These are phyloP conservation scores for Leptopilina myrica DNA, from an alignment of 2,888 invertebrate species.

Conservation along the genomic window DNA sequence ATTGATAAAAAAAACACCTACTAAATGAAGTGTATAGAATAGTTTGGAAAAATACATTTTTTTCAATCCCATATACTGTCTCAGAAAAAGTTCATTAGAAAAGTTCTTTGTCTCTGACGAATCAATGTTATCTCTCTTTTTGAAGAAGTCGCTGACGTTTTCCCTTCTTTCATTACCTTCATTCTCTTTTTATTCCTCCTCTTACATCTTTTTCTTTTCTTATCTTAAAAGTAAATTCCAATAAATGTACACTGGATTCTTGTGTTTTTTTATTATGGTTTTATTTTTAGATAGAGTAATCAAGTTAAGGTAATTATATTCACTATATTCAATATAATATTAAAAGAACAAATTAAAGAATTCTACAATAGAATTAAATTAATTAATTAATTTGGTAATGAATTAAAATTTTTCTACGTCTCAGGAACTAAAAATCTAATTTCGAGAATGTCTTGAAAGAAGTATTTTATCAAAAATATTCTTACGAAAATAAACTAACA, in stretches of 20 bases:
- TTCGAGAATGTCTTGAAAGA: no score
- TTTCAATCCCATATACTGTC: not conserved
- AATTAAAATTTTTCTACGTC: no score
- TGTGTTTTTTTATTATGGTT: not conserved
- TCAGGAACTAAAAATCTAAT: no score
- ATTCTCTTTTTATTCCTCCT: conserved; percentile 22
- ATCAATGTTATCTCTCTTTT: conserved; percentile 27
- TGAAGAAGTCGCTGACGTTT: not conserved
- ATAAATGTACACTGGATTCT: not conserved
- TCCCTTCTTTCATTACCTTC: conserved; percentile 52
- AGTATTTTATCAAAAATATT: no score
- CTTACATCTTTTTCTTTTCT: not conserved
- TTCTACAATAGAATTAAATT: no score
- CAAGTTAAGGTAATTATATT: not conserved
- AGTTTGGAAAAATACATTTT: not conserved
- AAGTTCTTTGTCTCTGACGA: conserved; percentile 24
- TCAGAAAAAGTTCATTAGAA: conserved; percentile 1
- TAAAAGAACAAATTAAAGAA: no score
- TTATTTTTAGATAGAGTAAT: not conserved
- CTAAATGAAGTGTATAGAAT: not conserved
- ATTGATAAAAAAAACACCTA: no score
- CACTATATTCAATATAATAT: no score
- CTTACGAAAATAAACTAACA: no score
- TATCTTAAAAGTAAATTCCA: conserved; percentile 5
- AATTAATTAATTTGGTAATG: no score